Conservation (phyloP, 2,113 vertebrate species). For the Progne subis region DNA sequence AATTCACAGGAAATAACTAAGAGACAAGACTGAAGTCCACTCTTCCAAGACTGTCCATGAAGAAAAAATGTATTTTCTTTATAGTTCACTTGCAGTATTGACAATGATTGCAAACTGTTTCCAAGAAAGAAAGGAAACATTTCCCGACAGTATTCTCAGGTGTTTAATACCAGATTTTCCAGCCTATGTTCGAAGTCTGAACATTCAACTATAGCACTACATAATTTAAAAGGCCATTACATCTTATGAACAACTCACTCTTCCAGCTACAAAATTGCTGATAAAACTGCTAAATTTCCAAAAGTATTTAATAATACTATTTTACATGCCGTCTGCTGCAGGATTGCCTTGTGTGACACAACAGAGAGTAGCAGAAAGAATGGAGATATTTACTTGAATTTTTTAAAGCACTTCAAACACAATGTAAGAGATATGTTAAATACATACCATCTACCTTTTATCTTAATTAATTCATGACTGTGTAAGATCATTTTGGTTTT, state of each 20-base stretch:
- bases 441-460: background rate
- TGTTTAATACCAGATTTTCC: background rate
- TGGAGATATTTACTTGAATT: background rate
- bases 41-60: background rate
- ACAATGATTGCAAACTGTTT: background rate
- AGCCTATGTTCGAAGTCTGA: background rate
- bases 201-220: background rate
- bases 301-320: background rate
- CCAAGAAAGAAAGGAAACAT: background rate
- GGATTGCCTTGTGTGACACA: background rate
- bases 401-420: background rate
- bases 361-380: background rate
- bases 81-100: background rate
- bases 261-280: background rate
- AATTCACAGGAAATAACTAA: background rate
- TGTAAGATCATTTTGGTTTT: background rate
- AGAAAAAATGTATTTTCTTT: background rate
- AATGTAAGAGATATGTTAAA: rapidly evolving
- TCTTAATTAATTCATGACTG: background rate
- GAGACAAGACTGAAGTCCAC: background rate
- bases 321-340: background rate
- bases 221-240: background rate
- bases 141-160: background rate
- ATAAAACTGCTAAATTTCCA: background rate
- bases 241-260: background rate